phyloP scores from a whole-genome alignment of 2,888 invertebrate species.

The Stenolophus ochropezus region DNA sequence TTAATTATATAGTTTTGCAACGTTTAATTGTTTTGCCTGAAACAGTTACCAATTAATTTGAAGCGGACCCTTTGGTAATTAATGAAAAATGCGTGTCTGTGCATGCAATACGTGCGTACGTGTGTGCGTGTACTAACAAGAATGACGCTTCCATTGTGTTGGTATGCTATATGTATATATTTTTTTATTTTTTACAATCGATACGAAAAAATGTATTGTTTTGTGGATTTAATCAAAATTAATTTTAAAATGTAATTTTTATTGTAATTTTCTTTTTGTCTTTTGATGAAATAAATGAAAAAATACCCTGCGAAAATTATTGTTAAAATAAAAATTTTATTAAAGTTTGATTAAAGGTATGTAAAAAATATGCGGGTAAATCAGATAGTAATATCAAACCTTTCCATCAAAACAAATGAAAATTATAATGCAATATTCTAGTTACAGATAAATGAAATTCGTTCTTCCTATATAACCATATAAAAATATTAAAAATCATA shows the following conservation, averaged over 20 bases:
- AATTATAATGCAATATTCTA: constrained; percentile 13
- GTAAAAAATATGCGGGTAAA: constrained; percentile 13
- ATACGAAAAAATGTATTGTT: constrained; percentile 39
- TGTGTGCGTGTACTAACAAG: constrained; percentile 22
- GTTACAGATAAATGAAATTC: neutral
- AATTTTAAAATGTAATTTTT: constrained; percentile 43
- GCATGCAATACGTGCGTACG: neutral
- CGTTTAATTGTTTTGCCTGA: constrained; percentile 30
- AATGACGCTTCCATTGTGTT: constrained; percentile 1
- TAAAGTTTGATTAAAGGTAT: constrained; percentile 9
- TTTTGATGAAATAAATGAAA: constrained; percentile 35
- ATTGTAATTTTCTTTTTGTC: constrained; percentile 39
- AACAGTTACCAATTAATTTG: constrained; percentile 35
- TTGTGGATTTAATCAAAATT: constrained; percentile 36
- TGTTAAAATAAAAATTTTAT: constrained; percentile 4
- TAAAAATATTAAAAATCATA: neutral
- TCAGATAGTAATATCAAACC: constrained; percentile 5
- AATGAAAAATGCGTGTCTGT: constrained; percentile 33
- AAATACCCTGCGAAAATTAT: neutral
- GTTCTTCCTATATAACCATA: neutral
- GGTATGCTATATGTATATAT: constrained; percentile 7
- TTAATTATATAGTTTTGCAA: constrained; percentile 43
- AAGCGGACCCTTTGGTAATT: constrained; percentile 34
- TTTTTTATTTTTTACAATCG: constrained; percentile 8
- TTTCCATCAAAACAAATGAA: constrained; percentile 13